Evolutionary conservation across 2,888 invertebrate genomes (phyloP).

Genomic region (Meganola albula): DNA sequence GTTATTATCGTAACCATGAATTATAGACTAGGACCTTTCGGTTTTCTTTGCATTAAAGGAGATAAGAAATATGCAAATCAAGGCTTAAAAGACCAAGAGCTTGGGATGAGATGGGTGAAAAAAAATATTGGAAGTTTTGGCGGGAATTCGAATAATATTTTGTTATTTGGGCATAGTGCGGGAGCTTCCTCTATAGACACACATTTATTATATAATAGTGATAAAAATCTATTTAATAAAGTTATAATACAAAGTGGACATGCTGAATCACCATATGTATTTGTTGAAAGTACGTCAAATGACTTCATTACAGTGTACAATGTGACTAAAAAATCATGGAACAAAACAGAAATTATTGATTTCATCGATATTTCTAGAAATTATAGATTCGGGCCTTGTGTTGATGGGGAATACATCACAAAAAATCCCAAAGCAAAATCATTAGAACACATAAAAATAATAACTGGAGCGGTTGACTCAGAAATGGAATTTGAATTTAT

Average conservation of each 20-base stretch:
- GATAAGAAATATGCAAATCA: conserved; percentile 25
- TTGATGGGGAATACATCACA: not conserved
- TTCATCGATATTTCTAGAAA: not conserved
- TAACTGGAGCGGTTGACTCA: not conserved
- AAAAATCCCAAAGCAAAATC: not conserved
- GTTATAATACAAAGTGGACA: conserved; percentile 25
- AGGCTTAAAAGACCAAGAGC: conserved; percentile 32
- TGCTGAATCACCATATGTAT: conserved; percentile 9
- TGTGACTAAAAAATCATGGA: conserved; percentile 9
- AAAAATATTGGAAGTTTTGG: conserved; percentile 32
- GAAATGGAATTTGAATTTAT: not conserved
- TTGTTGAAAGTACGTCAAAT: conserved; percentile 8
- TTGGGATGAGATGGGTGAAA: conserved; percentile 34
- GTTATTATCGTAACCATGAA: conserved; percentile 6
- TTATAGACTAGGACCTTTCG: conserved; percentile 7
- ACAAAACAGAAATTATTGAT: not conserved
- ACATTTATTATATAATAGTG: conserved; percentile 26
- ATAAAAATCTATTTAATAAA: conserved; percentile 26
- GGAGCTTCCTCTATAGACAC: conserved; percentile 27
- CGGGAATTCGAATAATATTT: conserved; percentile 25
- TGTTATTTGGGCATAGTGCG: conserved; percentile 31
- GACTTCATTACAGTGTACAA: conserved; percentile 2
- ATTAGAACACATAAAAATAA: not conserved
- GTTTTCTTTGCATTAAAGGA: conserved; percentile 6
- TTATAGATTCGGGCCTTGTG: not conserved